Evolutionary conservation across 2,797 vertebrate genomes (phyloP).

Genomic region (Trematomus bernacchii): DNA sequence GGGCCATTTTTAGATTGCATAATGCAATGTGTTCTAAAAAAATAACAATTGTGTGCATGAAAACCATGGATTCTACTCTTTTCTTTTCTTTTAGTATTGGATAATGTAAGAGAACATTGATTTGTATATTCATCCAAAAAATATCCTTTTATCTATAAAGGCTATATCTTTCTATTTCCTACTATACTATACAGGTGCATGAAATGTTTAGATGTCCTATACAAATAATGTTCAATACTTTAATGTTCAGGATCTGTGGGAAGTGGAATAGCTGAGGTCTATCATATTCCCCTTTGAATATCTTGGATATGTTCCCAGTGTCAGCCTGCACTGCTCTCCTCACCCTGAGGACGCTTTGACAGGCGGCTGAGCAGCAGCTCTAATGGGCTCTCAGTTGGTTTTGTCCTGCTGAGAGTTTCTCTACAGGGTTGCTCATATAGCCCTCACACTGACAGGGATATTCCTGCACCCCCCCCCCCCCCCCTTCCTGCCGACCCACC

Average conservation of each 20-base stretch:
- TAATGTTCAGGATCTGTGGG: background rate
- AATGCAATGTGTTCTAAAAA: too few species aligned
- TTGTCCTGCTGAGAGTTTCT: conserved; percentile 64
- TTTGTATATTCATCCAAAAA: too few species aligned
- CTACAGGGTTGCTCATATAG: conserved; percentile 13
- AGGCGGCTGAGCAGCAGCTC: conserved; percentile 13
- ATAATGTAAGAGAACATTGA: background rate
- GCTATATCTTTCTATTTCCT: too few species aligned
- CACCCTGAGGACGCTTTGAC: conserved; percentile 13
- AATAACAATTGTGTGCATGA: background rate
- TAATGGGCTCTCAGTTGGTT: conserved; percentile 54
- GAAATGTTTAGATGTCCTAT: background rate
- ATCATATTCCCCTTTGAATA: conserved; percentile 17
- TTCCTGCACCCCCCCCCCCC: conserved; percentile 8
- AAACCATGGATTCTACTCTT: background rate
- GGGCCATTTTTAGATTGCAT: too few species aligned
- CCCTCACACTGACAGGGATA: conserved; percentile 21
- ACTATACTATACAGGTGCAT: background rate
- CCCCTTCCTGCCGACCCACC: conserved; percentile 69
- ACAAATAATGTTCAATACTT: background rate
- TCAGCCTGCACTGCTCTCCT: conserved; percentile 1
- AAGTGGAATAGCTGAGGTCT: background rate
- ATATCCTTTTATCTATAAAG: too few species aligned
- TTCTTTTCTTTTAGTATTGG: background rate
- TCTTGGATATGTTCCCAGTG: conserved; percentile 33